phyloP scores from a whole-genome alignment of 2,113 vertebrate genomes.

The Gobiocypris rarus region DNA sequence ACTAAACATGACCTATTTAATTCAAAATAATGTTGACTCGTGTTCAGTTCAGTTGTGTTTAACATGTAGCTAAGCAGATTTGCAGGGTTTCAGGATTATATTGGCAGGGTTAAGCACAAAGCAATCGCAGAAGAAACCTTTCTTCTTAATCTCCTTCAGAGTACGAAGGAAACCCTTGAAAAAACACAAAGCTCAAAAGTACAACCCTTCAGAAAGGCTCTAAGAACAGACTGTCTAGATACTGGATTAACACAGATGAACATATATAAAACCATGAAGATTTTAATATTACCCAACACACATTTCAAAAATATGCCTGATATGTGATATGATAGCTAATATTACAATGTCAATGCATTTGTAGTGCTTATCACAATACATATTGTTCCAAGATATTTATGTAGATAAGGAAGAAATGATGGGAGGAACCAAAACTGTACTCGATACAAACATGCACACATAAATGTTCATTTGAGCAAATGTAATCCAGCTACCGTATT shows the following conservation, averaged over 20 bases:
- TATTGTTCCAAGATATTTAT: background rate
- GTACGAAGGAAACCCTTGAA: background rate
- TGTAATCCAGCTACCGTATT: too few species aligned
- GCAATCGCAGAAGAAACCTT: background rate
- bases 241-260: too few species aligned
- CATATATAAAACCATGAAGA: too few species aligned
- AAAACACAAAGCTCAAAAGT: background rate
- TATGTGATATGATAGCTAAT: background rate
- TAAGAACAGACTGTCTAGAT: background rate
- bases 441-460: background rate
- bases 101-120: constrained; percentile 5
- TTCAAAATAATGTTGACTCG: background rate
- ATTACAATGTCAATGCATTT: background rate
- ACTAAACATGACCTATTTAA: background rate
- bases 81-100: constrained; percentile 24
- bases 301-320: background rate
- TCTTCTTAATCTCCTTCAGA: constrained; percentile 17
- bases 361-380: background rate
- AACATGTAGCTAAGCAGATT: constrained; percentile 4
- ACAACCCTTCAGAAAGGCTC: background rate
- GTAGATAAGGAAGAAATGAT: background rate
- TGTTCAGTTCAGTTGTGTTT: background rate
- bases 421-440: background rate
- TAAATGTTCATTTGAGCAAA: background rate
- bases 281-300: too few species aligned